These are phyloP conservation scores for Cryptus viduatorius DNA, from an alignment of 2,888 invertebrate species.

Conservation along the genomic window DNA sequence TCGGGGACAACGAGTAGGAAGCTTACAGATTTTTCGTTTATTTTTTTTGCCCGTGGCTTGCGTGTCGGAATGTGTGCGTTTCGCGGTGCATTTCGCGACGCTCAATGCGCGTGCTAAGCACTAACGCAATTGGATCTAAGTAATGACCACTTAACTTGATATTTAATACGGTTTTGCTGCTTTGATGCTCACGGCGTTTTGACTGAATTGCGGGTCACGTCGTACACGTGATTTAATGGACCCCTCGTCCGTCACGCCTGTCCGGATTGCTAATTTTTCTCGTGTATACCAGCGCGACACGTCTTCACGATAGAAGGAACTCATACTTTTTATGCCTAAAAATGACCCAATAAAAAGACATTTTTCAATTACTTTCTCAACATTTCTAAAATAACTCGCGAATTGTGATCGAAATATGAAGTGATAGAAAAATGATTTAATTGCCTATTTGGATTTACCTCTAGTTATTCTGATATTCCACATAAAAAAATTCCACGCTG, in stretches of 20 bases:
- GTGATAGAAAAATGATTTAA: background rate
- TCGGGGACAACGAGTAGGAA: conserved; percentile 11
- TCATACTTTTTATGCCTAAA: conserved; percentile 12
- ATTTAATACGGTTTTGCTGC: conserved; percentile 66
- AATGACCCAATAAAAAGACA: background rate
- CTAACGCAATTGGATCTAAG: conserved; percentile 75
- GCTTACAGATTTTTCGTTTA: conserved; percentile 15
- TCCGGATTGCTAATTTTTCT: conserved; percentile 70
- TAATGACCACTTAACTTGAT: conserved; percentile 72
- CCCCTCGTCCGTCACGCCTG: conserved; percentile 58
- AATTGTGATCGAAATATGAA: background rate
- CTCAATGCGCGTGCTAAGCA: conserved; percentile 62
- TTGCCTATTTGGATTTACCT: background rate
- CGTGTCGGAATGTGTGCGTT: conserved; percentile 71
- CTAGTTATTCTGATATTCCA: background rate
- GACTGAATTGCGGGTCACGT: conserved; percentile 48
- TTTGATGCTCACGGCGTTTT: conserved; percentile 37
- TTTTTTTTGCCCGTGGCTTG: conserved; percentile 55
- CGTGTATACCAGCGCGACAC: conserved; percentile 7
- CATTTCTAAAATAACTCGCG: background rate
- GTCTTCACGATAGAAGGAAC: conserved; percentile 23
- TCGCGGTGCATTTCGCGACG: conserved; percentile 57
- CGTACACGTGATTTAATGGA: conserved; percentile 66
- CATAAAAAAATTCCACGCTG: background rate
- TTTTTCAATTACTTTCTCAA: background rate